Evolutionary conservation across 2,797 vertebrate genomes (phyloP), one percentile per base, ranked within the genome.

Genomic region (Rhinichthys osculus): DNA sequence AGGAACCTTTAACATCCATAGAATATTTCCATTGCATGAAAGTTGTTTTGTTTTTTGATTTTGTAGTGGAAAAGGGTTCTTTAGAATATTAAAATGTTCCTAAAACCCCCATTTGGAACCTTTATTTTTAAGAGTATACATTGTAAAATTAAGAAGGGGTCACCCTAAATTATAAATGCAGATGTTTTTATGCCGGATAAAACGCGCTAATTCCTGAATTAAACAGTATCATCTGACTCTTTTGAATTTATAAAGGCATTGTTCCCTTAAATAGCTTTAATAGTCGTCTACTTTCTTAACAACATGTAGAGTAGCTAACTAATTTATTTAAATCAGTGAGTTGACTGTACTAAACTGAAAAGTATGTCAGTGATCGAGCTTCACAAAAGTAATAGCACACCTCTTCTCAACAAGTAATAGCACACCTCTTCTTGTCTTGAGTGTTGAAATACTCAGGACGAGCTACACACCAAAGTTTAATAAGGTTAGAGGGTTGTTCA

Each of bases 401-500:
- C 50, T 42, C 35, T 52, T 33, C 16, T 67, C 42, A 84, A 67
- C 30, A 57, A 84, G 35, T 70, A 70, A 84, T 67, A 11, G 66
- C 50, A 33, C 38, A 70, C n/a, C 47, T 42, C 47, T 50, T 30
- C 30, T 30, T 30, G 30, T 30, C 30, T 2, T 30, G 30, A 30
- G 30, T 30, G 30, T 30, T 30, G 77, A 59, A 66, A 33, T 8
- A 17, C 66, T 50, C 67, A 35, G 38, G 64, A 70, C 4, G 16
- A 35, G 35, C 42, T 69, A 3, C 38, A 23, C 66, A n/a, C 50
- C 3, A 1, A 44, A 70, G 50, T 70, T 77, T 84, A 84, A 84
- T 84, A 78, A 50, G 50, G 72, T 44, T 44, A 69, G 82, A 35
- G 47, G 38, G 69, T 84, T 84, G 62, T 78, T 30, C 38, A 54